Base-by-base conservation (phyloP, 2,113 vertebrate genomes). In the Lepus americanus region DNA sequence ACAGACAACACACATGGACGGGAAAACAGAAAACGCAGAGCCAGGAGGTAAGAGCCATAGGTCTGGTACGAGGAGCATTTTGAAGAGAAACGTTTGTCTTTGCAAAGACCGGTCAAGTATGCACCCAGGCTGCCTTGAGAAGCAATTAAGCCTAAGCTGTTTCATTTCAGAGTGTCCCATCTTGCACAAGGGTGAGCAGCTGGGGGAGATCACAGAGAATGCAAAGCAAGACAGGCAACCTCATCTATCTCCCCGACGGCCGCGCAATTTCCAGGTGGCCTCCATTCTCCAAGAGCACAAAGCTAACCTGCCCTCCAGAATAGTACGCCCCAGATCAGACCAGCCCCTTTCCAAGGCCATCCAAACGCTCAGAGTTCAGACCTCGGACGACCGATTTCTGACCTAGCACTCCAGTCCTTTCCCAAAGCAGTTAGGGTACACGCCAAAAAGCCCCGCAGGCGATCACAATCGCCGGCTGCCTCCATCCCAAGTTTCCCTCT, bases 141-240 rank as follows among this genome's bases (percentile, higher is more conserved):
- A 89, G 92, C 91, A 96, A 97, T 95, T 96, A 94, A 79, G 86
- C 64, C 80, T 73, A 9, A 33, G 90, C 84, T 73, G 88, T 90
- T 95, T 85, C 93, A 84, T 97, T 97, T 95, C 89, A 79, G 33
- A 94, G 93, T n/a, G 89, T 78, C 94, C 94, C 92, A 95, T 94
- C 91, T 97, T 96, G 88, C 93, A 96, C 63, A 95, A 94, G 44
- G 63, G 86, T 91, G 87, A 97, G 95, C 96, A 97, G 94, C 97
- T 97, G 96, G 74, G 87, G 31, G 82, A 80, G 61, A 97, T 96
- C 94, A 94, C 44, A 93, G 81, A 70, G 0, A 61, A 63, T 72
- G 80, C 94, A 96, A 59, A 91, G 96, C 78, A 85, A 91, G 84
- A 81, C 85, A 95, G 67, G 87, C 89, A 87, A 78, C 51, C 66